These are phyloP conservation scores for Leucophora obtusa DNA, from an alignment of 2,888 invertebrate species.

Conservation along the genomic window DNA sequence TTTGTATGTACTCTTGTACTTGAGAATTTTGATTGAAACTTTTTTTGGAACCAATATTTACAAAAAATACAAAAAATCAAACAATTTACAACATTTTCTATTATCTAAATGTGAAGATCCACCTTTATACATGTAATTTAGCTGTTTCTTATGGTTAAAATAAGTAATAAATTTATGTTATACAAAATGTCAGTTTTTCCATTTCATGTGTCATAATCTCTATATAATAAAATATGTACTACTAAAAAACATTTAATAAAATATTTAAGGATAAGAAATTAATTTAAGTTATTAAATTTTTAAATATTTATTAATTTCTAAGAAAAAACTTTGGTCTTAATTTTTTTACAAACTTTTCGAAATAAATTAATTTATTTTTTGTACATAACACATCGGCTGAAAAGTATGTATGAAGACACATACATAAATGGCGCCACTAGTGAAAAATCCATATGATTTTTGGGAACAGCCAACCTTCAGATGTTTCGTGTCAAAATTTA, in stretches of 20 bases:
- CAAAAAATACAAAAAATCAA: constrained; percentile 18
- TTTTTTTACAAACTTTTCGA: too few relatives aligned
- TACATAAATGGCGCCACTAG: too few relatives aligned
- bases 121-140: background rate
- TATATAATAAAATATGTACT: background rate
- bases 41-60: constrained; percentile 68
- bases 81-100: constrained; percentile 41
- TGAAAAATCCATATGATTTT: too few relatives aligned
- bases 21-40: constrained; percentile 68
- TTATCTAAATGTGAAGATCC: constrained; percentile 1
- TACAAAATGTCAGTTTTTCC: background rate
- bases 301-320: background rate
- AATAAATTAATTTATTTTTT: too few relatives aligned
- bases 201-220: background rate
- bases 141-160: background rate
- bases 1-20: constrained; percentile 68
- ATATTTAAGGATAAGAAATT: background rate
- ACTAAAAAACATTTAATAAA: background rate
- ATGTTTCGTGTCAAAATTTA: too few relatives aligned
- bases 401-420: too few relatives aligned
- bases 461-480: too few relatives aligned
- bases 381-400: too few relatives aligned
- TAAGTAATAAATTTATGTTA: background rate
- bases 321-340: background rate
- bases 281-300: background rate